Evolutionary conservation across 1,140 invertebrate genomes (phyloP), one percentile per base, ranked within the genome.

Genomic region (Drosophila chauvacae): DNA sequence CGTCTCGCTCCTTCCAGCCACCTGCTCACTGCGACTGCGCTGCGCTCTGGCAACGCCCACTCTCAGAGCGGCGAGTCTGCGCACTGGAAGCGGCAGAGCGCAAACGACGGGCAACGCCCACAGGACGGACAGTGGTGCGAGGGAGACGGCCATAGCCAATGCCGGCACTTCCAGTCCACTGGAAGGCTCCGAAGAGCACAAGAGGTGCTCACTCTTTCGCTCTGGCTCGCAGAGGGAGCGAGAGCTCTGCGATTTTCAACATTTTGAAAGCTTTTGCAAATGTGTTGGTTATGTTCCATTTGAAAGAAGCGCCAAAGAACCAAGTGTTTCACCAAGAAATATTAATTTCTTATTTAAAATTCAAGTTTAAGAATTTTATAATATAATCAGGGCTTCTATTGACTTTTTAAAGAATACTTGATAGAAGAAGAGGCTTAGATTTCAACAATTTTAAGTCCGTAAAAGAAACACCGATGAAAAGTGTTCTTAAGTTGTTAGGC

Each of bases 41-140:
- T 69, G 72, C 62, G 61, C 60, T 70, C 80, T 78, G 85, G 80
- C 64, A 84, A 88, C 84, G 84, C 84, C 84, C 84, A 74, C 84
- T 80, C 84, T 87, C 83, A 57, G 83, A 87, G 81, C 59, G 79
- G 53, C 66, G 69, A 78, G 87, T 50, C 48, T 87, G 83, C 83
- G 83, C 80, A 80, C 59, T 83, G 72, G 63, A 47, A 84, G 69
- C 20, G 47, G 50, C 55, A 42, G 65, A 59, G 55, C 59, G 70
- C 70, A 47, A 77, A 48, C 37, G 33, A 13, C 45, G 50, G 70
- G 58, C 62, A 62, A 79, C 86, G 85, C 85, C 85, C 86, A 72
- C 69, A 55, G 56, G 50, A 62, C 60, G 50, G 60, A 73, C 81
- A 45, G 62, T 16, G 28, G 79, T 37, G 58, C 39, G 62, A 85